These are phyloP conservation scores for Halcyon malimbica DNA, from an alignment of 2,113 vertebrate genomes.

Conservation along the genomic window DNA sequence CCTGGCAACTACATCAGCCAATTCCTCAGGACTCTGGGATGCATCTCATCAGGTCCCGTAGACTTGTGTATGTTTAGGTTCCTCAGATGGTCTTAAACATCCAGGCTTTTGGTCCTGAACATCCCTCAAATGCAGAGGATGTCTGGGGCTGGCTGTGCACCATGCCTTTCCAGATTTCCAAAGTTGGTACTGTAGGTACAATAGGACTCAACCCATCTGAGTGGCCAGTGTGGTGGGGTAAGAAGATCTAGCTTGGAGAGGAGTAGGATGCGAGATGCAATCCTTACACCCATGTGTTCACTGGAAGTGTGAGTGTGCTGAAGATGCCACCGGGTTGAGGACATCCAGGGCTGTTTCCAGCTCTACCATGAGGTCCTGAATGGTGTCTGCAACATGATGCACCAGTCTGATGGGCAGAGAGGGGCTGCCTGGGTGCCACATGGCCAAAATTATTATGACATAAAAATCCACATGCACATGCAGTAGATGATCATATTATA, in stretches of 20 bases:
- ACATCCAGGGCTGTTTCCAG: not conserved
- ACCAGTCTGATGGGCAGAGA: not conserved
- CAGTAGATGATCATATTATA: not conserved
- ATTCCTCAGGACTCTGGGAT: not conserved
- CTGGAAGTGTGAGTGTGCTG: not conserved
- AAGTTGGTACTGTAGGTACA: rapidly evolving
- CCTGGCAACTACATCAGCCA: not conserved
- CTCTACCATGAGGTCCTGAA: not conserved
- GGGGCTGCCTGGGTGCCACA: not conserved
- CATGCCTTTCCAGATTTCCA: not conserved
- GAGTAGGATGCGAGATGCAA: not conserved
- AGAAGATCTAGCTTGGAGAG: not conserved
- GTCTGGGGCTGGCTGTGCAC: not conserved
- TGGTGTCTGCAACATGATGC: not conserved
- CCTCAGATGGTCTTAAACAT: not conserved
- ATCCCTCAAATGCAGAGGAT: not conserved
- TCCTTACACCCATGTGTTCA: not conserved
- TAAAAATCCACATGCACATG: not conserved
- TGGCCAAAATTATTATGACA: not conserved
- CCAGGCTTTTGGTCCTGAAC: not conserved
- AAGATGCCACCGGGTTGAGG: not conserved
- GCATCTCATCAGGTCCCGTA: not conserved
- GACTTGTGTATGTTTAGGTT: not conserved
- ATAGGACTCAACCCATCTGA: not conserved
- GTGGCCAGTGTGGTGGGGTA: not conserved